These are phyloP conservation scores for Megaceryle maxima DNA, from an alignment of 2,113 vertebrate species.

Conservation along the genomic window DNA sequence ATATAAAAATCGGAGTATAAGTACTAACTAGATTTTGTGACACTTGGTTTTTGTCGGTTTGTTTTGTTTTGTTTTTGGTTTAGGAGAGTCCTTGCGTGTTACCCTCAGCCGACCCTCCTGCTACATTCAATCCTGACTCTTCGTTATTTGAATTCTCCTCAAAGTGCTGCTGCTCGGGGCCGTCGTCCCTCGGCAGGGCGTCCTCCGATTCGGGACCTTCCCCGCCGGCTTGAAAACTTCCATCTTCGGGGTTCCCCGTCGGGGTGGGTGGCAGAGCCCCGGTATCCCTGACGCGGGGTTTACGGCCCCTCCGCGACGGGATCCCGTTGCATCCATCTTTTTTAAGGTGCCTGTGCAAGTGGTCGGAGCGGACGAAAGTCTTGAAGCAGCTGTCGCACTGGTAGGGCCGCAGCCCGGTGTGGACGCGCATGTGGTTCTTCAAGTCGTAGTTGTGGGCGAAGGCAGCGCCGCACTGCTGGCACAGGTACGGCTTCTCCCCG, in stretches of 20 bases:
- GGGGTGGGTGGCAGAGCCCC: background rate
- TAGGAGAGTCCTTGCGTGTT: slow-evolving; percentile 72
- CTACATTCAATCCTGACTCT: slow-evolving; percentile 72
- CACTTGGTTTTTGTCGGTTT: background rate
- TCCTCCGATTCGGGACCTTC: slow-evolving; percentile 30
- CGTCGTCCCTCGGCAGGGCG: background rate
- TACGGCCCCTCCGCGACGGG: slow-evolving; percentile 89
- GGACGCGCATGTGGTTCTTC: slow-evolving; percentile 99
- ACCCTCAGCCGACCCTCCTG: slow-evolving; percentile 61
- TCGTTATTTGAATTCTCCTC: slow-evolving; percentile 68
- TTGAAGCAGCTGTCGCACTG: slow-evolving; percentile 98
- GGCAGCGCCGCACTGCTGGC: slow-evolving; percentile 94
- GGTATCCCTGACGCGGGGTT: slow-evolving; percentile 85
- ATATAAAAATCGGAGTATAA: slow-evolving; percentile 61
- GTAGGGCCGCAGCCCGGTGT: slow-evolving; percentile 97
- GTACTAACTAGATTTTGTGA: slow-evolving; percentile 73
- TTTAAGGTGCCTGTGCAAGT: slow-evolving; percentile 98
- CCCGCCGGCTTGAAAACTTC: background rate
- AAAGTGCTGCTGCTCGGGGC: slow-evolving; percentile 74
- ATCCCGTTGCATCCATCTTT: slow-evolving; percentile 98
- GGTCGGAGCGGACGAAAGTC: slow-evolving; percentile 98
- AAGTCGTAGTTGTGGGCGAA: slow-evolving; percentile 99
- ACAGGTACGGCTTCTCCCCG: slow-evolving; percentile 97
- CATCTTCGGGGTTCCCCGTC: slow-evolving; percentile 22
- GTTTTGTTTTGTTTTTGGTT: slow-evolving; percentile 32